Evolutionary conservation across 1,140 invertebrate genomes (phyloP), one percentile per base, ranked within the genome.

Genomic region (Sycophaga agraensis): DNA sequence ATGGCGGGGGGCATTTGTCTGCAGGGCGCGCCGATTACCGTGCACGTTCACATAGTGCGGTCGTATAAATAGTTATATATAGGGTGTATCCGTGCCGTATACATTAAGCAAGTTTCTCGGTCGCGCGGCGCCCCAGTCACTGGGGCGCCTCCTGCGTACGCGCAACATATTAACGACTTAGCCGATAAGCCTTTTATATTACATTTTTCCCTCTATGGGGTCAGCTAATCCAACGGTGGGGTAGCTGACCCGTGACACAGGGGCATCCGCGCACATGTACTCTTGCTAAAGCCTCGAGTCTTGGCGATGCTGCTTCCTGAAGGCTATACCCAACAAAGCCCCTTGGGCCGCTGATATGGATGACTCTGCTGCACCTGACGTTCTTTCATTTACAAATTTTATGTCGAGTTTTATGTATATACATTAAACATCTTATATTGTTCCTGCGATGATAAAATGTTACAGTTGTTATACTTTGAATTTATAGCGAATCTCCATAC

Each of bases 151-250:
- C 37, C 46, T 24, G 19, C 37, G 22, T 57, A 58, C 70, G 70
- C 75, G 77, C 74, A 80, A 79, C 78, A 81, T 81, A 81, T 81
- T 81, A 81, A 81, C 76, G 70, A 77, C 79, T 81, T 79, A 81
- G 73, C 65, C 73, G 69, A 74, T 81, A 81, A 81, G 77, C 78
- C 79, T 77, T 81, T 81, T 81, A 81, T 81, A 81, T 81, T 81
- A 81, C 78, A 80, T 81, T 81, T 81, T 81, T 80, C 79, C 78
- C 77, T 79, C 73, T 78, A 78, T 78, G 77, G 77, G 77, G 78
- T 78, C 75, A 75, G 56, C 70, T 79, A 80, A 79, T 80, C 78
- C 78, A 73, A 75, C 71, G 72, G 74, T 71, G 73, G 62, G 62
- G 61, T 50, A 58, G 54, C 37, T 51, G 60, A 63, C 60, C 60